Base-by-base conservation (phyloP, 2,888 invertebrate species). In the Xiphydria camelus region DNA sequence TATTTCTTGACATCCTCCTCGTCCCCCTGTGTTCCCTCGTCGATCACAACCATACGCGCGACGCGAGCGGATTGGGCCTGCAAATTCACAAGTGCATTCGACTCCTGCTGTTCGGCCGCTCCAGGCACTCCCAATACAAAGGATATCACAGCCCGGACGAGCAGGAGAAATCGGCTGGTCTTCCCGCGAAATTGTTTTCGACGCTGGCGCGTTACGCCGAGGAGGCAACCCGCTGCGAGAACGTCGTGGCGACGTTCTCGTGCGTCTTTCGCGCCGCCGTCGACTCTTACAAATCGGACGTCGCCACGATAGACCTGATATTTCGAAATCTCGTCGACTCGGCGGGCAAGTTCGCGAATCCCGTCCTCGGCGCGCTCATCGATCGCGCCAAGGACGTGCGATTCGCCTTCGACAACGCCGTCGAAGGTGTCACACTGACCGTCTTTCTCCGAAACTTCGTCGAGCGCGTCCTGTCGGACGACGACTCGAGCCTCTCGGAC, bases 371-470 rank as follows among this genome's bases (percentile, higher is more conserved):
- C 41, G 15, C 29, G 34, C 33, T 68, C 12, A 43, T 64, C 5
- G 47, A 60, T 35, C 38, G 53, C 39, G 43, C 66, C 26, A 45
- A 37, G 22, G 57, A 68, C 23, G 15, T 65, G n/a, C 55, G 55
- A 18, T 55, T 68, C 22, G 60, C 69, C 47, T 71, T 69, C 47
- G 53, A 66, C 9, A 59, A 70, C 45, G 53, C 57, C 55, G 47
- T 70, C 19, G 41, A 62, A 1, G 55, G 50, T 9, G 10, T 51
- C 2, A 59, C 59, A 15, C 52, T 73, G 3, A 62, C 51, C 3
- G 43, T 54, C 20, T 70, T 59, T 49, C 55, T 70, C 12, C 55
- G 60, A 36, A 50, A 47, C 20, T 34, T 64, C 32, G 48, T 71
- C 17, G 47, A 60, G 33, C 54, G 61, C 29, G 56, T 65, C 26